Base-by-base conservation (phyloP, 2,113 vertebrate species). In the Gracilinanus agilis region DNA sequence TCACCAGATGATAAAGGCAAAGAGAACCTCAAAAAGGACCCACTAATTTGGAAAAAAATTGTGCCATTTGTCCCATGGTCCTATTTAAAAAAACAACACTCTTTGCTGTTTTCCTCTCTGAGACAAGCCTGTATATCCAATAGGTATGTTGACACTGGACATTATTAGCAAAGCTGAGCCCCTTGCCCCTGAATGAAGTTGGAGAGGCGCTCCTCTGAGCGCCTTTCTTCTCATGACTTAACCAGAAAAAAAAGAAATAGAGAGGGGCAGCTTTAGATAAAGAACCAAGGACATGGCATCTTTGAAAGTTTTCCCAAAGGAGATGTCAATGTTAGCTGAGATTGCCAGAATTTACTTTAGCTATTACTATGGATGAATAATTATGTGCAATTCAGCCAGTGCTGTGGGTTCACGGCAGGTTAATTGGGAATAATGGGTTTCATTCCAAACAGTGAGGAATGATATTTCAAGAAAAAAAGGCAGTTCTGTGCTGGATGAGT, bases 371-470 rank as follows among this genome's bases (percentile, higher is more conserved):
- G 98, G 98, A 98, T 99, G 98, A 99, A 98, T 99, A 98, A 99
- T 99, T 99, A 98, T 98, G 98, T 98, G 98, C 98, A 97, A 98
- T 99, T 98, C 98, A 98, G 98, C 97, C 97, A 98, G 98, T 98
- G 98, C 98, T 98, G 96, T 95, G 98, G 98, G 99, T 99, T 99
- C 99, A 98, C 96, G 92, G 97, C 98, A 99, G 99, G 99, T 99
- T 99, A 99, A 99, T 99, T 99, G 98, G 98, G 98, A 98, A 98
- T 99, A 99, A 98, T 99, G 98, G 98, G 97, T 98, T 99, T 98
- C 98, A 98, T 98, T 99, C 97, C 98, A 98, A 98, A 98, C 96
- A 90, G 92, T 98, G 98, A 98, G 97, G 98, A 99, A 98, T 98
- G 97, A 98, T 98, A 98, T 98, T 98, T 98, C 96, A 96, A 97